Evolutionary conservation across 2,113 vertebrate genomes (phyloP).

Genomic region (Agapornis roseicollis): DNA sequence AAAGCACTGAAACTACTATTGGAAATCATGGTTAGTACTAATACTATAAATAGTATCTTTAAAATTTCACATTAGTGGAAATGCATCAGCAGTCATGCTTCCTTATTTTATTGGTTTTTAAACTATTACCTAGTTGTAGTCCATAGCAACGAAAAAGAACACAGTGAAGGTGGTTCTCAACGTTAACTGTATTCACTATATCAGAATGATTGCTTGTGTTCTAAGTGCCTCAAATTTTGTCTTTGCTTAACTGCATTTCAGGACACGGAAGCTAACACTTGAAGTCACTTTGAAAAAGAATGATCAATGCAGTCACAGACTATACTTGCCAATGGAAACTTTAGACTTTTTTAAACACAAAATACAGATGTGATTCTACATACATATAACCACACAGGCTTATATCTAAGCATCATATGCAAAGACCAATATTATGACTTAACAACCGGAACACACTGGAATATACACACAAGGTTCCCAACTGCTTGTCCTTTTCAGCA

Average conservation of each 20-base stretch:
- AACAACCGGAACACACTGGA: neutral
- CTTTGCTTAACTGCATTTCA: neutral
- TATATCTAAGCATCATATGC: neutral
- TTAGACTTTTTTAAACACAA: neutral
- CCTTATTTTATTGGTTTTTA: neutral
- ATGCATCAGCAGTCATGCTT: neutral
- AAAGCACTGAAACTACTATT: neutral
- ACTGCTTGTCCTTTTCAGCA: neutral
- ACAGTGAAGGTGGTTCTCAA: neutral
- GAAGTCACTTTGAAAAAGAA: neutral
- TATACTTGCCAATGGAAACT: neutral
- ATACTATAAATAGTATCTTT: neutral
- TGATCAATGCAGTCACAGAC: neutral
- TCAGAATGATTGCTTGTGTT: neutral
- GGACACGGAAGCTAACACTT: neutral
- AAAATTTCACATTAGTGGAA: neutral
- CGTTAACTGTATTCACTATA: neutral
- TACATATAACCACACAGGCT: neutral
- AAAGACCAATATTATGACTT: neutral
- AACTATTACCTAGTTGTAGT: neutral
- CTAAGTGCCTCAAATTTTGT: neutral
- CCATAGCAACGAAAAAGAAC: neutral
- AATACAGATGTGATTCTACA: neutral
- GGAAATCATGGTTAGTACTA: neutral
- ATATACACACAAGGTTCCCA: neutral